phyloP scores from a whole-genome alignment of 2,888 invertebrate species.

The Stenodema calcarata region DNA sequence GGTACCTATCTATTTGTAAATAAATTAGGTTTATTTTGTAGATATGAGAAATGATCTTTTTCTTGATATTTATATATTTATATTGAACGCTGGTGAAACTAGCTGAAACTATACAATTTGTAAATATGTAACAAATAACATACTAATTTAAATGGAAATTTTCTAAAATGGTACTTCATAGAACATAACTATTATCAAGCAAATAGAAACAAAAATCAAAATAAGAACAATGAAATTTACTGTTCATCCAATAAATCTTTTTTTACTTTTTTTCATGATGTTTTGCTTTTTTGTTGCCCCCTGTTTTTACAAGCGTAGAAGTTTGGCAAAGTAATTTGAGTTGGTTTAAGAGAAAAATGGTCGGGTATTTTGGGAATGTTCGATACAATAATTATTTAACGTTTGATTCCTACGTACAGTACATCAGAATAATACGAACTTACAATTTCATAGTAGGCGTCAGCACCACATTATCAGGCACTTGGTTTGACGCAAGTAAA shows the following conservation, averaged over 20 bases:
- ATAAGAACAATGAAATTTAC: not conserved
- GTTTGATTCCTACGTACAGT: no score
- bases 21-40: not conserved
- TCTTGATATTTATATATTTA: slow-evolving; percentile 28
- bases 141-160: not conserved
- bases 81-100: not conserved
- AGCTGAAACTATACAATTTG: not conserved
- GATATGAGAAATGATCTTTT: not conserved
- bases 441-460: no score
- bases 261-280: not conserved
- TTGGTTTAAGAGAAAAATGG: no score
- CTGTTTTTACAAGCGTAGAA: no score
- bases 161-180: not conserved
- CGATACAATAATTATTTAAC: no score
- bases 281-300: no score
- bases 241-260: not conserved
- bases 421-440: no score
- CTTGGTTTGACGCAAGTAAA: slow-evolving; percentile 87
- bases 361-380: no score
- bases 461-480: not conserved
- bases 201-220: not conserved
- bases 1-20: not conserved
- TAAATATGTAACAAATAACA: not conserved
- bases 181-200: not conserved
- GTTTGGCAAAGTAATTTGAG: no score